These are phyloP conservation scores for Pontoporia blainvillei DNA, from an alignment of 2,113 vertebrate species.

Conservation along the genomic window DNA sequence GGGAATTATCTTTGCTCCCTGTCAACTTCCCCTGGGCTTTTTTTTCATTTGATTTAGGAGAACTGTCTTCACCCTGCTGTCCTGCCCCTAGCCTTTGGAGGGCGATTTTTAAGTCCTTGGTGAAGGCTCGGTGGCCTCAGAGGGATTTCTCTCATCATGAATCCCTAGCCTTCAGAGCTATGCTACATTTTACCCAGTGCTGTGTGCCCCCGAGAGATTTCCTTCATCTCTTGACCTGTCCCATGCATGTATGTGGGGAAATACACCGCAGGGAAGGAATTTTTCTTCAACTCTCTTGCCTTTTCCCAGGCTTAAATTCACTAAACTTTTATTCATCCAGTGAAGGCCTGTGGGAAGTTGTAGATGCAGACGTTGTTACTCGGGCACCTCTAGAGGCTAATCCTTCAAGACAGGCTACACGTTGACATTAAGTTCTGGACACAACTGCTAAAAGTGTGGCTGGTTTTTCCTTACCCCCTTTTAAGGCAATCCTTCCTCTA, in stretches of 20 bases:
- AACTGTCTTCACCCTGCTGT: background rate
- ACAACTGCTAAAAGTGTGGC: background rate
- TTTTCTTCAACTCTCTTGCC: background rate
- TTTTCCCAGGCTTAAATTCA: background rate
- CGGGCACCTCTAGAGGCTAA: background rate
- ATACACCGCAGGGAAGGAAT: background rate
- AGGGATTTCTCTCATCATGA: background rate
- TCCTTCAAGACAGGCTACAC: background rate
- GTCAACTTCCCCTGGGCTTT: background rate
- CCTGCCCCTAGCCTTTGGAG: background rate
- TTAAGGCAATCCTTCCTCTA: background rate
- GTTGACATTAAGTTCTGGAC: background rate
- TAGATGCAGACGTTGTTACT: background rate
- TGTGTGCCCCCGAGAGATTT: background rate
- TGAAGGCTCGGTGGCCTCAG: background rate
- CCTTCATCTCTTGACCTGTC: background rate
- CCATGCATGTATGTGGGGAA: background rate
- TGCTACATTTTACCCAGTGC: background rate
- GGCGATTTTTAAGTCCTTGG: background rate
- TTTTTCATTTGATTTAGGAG: background rate
- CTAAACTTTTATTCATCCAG: background rate
- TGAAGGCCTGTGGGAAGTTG: background rate
- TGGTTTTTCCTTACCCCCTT: background rate
- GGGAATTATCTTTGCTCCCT: background rate
- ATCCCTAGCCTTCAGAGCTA: background rate